Base-by-base conservation (phyloP, 2,113 vertebrate genomes). In the Grantiella picta region DNA sequence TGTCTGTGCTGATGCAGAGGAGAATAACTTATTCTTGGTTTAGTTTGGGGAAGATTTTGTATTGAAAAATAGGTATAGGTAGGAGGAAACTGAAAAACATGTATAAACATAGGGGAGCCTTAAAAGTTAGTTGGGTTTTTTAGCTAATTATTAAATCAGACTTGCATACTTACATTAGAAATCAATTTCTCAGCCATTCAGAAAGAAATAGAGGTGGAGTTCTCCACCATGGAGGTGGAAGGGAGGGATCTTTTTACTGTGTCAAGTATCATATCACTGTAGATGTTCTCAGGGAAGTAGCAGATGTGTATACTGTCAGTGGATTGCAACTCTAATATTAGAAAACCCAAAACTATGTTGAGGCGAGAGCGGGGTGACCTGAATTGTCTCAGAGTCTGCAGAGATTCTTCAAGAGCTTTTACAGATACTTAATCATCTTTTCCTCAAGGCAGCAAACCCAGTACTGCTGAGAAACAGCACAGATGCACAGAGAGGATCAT, bases 291-390 rank as follows among this genome's bases (percentile, higher is more conserved):
- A 56, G 8, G 20, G 14, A 76, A 71, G 29, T 13, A 64, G 14
- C 23, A 90, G 29, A 23, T 24, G 11, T 44, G 7, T 38, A 17
- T 20, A 33, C 9, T 54, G 14, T 22, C 40, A 22, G 6, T 49
- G 85, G 36, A 7, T 22, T 56, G 14, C 17, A 82, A 66, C 15
- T 61, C 31, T 47, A 66, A 31, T 4, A 45, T 53, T 33, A 31
- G 73, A 77, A 70, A 47, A 56, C 0, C 1, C 24, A 6, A 82
- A 82, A 5, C 13, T 10, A 4, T 65, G 66, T 15, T 66, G 53
- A 72, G 18, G 14, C 5, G 54, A 38, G 3, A 59, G 12, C 0
- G 0, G 0, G 13, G 21, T 76, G 44, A 83, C 56, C 18, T 52
- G 28, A 83, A 64, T 64, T 33, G 60, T 15, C 7, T 64, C 12